Conservation (phyloP, 2,113 vertebrate genomes). For the Hiodon tergisus region DNA sequence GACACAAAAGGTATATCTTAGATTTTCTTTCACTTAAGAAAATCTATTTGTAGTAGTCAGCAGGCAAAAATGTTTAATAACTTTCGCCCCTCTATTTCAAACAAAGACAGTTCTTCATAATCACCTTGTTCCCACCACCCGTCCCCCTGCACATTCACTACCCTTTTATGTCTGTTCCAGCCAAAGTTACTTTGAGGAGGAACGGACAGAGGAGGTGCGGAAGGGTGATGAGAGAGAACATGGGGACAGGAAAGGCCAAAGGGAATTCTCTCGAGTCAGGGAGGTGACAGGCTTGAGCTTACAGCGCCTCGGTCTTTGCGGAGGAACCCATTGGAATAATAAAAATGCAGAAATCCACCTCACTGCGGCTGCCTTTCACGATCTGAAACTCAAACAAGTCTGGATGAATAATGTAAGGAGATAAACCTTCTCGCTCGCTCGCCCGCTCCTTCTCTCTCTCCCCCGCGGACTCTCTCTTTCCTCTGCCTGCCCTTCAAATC, state of each 20-base stretch:
- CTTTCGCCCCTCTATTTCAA: background rate
- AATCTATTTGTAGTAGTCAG: background rate
- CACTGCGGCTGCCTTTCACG: conserved; percentile 36
- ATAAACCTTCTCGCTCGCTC: conserved; percentile 31
- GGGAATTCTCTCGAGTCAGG: conserved; percentile 7
- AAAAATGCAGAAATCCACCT: conserved; percentile 56
- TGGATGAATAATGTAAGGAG: conserved; percentile 73
- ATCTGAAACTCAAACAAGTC: conserved; percentile 66
- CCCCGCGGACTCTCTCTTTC: conserved; percentile 21
- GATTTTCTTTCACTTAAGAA: background rate
- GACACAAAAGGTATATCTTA: background rate
- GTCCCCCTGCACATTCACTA: background rate
- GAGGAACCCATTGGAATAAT: conserved; percentile 56
- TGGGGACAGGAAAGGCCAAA: background rate
- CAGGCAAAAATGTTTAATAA: background rate
- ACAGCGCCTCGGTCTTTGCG: conserved; percentile 18
- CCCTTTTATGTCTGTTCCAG: background rate
- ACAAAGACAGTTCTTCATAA: background rate
- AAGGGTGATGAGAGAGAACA: background rate
- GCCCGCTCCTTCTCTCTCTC: conserved; percentile 1
- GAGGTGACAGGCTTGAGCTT: conserved; percentile 32
- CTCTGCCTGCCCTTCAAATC: conserved; percentile 72
- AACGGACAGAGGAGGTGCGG: background rate
- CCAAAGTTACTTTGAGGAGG: background rate
- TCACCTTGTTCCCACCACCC: background rate